Percentiles rank a stretch among this genome's conserved stretches.
Evolutionary conservation across 2,113 vertebrate species (phyloP).

Genomic region (Orycteropus afer): DNA sequence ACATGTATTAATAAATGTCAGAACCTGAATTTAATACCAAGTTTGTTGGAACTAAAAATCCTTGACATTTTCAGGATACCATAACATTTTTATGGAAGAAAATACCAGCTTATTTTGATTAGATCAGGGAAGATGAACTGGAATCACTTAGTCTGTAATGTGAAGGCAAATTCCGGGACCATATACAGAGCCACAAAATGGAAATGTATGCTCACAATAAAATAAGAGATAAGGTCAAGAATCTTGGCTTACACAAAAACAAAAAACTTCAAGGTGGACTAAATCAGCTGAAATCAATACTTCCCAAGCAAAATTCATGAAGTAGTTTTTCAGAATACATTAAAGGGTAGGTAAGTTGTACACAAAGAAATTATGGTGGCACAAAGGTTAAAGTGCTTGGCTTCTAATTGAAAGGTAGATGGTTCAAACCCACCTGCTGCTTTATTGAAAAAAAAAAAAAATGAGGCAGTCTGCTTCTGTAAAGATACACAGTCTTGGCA

Average conservation of each 20-base stretch:
- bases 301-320: neutral
- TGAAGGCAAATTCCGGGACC: neutral
- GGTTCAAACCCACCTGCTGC: too few relatives aligned
- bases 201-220: neutral
- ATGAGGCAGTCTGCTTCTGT: too few relatives aligned
- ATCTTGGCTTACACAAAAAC: neutral
- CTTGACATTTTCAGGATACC: conserved; percentile 5
- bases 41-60: neutral
- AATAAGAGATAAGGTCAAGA: neutral
- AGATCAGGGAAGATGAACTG: neutral
- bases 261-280: neutral
- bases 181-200: neutral
- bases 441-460: too few relatives aligned
- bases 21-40: neutral
- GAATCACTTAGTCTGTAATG: neutral
- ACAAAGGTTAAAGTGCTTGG: too few relatives aligned
- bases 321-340: neutral
- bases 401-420: too few relatives aligned
- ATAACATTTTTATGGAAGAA: conserved; percentile 5
- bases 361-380: too few relatives aligned
- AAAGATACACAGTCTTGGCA: too few relatives aligned
- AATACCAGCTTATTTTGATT: conserved; percentile 22
- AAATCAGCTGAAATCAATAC: neutral
- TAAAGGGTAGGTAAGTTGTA: neutral
- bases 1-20: neutral